phyloP scores from a whole-genome alignment of 1,140 invertebrate species.

The Drosophila burlai region DNA sequence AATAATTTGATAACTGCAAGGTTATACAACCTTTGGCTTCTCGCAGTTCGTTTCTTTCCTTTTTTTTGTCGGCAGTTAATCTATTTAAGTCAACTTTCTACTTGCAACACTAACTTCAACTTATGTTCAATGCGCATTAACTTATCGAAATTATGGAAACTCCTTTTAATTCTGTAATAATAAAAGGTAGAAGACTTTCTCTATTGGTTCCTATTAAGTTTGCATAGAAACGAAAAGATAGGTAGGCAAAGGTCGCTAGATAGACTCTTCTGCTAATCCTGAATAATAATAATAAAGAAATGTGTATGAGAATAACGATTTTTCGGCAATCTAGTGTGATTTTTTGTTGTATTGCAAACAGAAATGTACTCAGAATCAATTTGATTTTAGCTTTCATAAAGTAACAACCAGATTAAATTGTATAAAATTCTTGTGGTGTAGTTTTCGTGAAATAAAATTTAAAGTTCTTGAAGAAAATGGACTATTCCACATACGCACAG shows the following conservation, averaged over 20 bases:
- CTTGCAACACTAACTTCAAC: too few species aligned
- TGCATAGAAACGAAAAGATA: background rate
- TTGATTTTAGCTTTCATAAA: background rate
- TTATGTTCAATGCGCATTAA: too few species aligned
- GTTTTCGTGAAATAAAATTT: background rate
- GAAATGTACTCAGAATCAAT: background rate
- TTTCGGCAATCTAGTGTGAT: conserved; percentile 12
- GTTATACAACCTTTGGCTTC: too few species aligned
- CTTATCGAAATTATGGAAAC: too few species aligned
- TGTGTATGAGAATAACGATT: background rate
- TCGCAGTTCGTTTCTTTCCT: too few species aligned
- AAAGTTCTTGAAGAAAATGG: conserved; percentile 8
- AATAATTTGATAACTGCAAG: too few species aligned
- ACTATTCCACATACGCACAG: conserved; percentile 39
- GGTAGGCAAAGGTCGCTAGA: background rate
- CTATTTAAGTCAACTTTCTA: too few species aligned
- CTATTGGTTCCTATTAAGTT: background rate
- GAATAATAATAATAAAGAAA: background rate
- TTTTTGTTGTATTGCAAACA: background rate
- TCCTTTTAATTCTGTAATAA: too few species aligned
- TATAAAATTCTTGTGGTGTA: conserved; percentile 13
- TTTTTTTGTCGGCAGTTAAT: too few species aligned
- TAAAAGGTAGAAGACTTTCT: too few species aligned
- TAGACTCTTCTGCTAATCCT: background rate
- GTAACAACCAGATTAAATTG: conserved; percentile 21